A percentile compares a stretch with the other conserved stretches of the same genome.
Conservation (phyloP, 2,797 vertebrate species). For the Bradypodion pumilum region DNA sequence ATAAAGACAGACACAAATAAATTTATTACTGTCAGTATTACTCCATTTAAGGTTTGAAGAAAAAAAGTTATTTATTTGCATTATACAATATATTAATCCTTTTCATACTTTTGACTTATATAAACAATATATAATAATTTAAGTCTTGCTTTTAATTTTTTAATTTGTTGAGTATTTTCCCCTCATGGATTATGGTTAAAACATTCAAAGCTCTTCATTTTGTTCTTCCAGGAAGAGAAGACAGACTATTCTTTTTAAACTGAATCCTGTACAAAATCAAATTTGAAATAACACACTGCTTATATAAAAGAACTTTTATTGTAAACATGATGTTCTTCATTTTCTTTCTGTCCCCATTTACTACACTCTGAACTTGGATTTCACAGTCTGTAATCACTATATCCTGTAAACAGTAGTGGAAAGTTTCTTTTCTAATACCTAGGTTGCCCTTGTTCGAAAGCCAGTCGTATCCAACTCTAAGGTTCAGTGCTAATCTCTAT, state of each 20-base stretch:
- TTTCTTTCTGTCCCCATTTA: not conserved
- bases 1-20: conserved; percentile 1
- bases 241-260: not conserved
- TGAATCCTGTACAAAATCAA: not conserved
- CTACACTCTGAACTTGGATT: not conserved
- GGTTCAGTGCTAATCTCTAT: too few species aligned
- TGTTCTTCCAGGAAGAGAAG: not conserved
- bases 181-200: not conserved
- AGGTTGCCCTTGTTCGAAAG: too few species aligned
- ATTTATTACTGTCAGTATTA: conserved; percentile 53
- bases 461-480: too few species aligned
- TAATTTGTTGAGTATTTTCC: fast-evolving
- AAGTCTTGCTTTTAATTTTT: not conserved
- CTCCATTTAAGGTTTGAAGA: conserved; percentile 50
- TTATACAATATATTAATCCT: fast-evolving
- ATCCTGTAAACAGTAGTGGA: not conserved
- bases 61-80: conserved; percentile 14
- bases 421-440: conserved; percentile 2
- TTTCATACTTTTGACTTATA: not conserved
- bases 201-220: not conserved
- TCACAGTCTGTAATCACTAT: not conserved
- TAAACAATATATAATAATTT: not conserved
- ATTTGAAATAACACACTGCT: not conserved
- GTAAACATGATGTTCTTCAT: not conserved
- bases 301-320: not conserved